These are phyloP conservation scores for Hephaestus fuliginosus DNA, from an alignment of 2,797 vertebrate genomes.

Conservation along the genomic window DNA sequence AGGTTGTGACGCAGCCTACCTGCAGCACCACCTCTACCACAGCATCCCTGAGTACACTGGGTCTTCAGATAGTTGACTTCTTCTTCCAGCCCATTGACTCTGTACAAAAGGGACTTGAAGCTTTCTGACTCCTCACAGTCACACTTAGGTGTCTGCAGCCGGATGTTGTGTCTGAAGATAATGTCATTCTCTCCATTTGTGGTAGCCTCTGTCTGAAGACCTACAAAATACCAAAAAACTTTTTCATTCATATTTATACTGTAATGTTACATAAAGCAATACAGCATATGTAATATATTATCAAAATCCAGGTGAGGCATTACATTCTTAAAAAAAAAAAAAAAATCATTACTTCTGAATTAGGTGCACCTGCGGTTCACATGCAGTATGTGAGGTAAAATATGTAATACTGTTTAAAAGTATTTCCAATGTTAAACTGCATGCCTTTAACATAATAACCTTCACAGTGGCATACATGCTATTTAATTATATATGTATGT, in stretches of 20 bases:
- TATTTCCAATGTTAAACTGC: background rate
- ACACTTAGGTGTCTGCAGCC: constrained; percentile 84
- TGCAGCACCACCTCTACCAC: constrained; percentile 78
- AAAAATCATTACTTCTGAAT: background rate
- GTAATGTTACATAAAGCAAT: background rate
- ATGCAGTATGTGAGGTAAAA: background rate
- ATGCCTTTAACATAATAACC: background rate
- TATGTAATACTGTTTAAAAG: background rate
- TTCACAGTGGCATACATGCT: background rate
- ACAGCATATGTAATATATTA: background rate
- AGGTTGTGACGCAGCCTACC: constrained; percentile 50
- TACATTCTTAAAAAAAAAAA: no score
- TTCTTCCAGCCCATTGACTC: constrained; percentile 90
- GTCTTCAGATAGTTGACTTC: constrained; percentile 90
- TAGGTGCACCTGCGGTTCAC: background rate
- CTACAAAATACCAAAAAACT: constrained; percentile 40
- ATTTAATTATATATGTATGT: background rate
- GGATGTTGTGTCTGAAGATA: constrained; percentile 92
- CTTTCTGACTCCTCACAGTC: constrained; percentile 86
- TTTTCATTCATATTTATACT: background rate
- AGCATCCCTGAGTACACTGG: constrained; percentile 87
- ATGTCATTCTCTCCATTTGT: constrained; percentile 88
- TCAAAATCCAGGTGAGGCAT: background rate
- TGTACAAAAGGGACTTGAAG: constrained; percentile 87
- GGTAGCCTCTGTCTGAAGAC: constrained; percentile 62